phyloP scores from a whole-genome alignment of 2,888 invertebrate species.

The Lasioglossum morio region DNA sequence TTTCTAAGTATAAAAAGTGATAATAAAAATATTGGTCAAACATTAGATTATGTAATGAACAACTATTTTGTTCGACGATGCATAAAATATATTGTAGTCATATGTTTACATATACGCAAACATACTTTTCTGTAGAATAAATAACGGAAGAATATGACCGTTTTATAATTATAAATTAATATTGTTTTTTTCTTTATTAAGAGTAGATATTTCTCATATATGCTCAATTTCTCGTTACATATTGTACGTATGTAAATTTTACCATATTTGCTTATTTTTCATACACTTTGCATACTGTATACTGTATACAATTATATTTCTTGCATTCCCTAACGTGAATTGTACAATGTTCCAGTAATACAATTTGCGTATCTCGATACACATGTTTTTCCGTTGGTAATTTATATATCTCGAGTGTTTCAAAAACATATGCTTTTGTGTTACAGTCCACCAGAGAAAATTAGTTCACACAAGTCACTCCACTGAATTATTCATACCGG shows the following conservation, averaged over 20 bases:
- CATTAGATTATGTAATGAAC: not conserved
- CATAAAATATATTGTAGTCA: not conserved
- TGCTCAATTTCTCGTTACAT: not conserved
- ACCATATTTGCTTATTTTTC: not conserved
- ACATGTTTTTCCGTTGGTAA: not conserved
- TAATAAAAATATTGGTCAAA: not conserved
- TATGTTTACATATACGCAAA: not conserved
- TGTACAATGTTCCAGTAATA: constrained; percentile 1
- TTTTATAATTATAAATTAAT: constrained; percentile 4
- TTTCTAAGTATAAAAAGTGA: not conserved
- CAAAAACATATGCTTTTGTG: not conserved
- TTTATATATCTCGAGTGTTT: not conserved
- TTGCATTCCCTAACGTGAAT: not conserved
- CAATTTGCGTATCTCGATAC: not conserved
- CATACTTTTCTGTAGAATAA: not conserved
- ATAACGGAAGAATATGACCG: not conserved
- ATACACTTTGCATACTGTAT: not conserved
- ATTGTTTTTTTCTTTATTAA: not conserved
- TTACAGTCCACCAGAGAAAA: not conserved
- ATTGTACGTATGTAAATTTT: not conserved
- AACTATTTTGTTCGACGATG: not conserved
- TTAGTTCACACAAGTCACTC: constrained; percentile 1
- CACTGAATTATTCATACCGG: constrained; percentile 1
- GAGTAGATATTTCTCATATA: not conserved
- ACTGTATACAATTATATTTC: constrained; percentile 2